Conservation (phyloP, 2,797 vertebrate genomes). For the Dromococcyx pavoninus region DNA sequence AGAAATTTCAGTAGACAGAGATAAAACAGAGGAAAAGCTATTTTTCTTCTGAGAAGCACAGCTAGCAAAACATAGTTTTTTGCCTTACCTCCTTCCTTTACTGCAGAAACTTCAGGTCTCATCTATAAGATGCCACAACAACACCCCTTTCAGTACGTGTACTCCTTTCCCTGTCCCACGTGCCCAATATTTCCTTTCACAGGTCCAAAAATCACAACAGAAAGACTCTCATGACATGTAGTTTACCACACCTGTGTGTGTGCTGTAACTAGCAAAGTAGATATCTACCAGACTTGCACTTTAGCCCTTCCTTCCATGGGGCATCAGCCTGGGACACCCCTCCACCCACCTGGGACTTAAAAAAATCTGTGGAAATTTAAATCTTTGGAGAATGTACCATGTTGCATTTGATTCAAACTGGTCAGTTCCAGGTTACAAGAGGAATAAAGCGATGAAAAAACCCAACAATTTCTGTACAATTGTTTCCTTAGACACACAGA, state of each 20-base stretch:
- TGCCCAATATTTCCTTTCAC: background rate
- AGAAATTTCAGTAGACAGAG: background rate
- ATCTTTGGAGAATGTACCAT: background rate
- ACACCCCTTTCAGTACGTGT: background rate
- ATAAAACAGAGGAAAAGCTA: background rate
- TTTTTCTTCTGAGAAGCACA: background rate
- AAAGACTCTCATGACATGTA: accelerated
- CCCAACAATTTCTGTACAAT: background rate
- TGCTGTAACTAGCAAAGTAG: background rate
- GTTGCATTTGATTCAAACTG: background rate
- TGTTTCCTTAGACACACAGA: background rate
- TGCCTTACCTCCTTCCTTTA: background rate
- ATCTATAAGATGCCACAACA: background rate
- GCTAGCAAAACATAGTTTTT: background rate
- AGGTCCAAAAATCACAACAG: background rate
- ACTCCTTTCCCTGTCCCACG: accelerated
- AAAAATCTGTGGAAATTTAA: background rate
- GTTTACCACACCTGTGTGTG: background rate
- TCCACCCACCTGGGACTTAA: background rate
- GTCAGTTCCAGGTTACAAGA: background rate
- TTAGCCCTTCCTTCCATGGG: background rate
- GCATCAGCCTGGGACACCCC: accelerated
- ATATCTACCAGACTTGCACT: too few species aligned
- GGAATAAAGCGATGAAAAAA: background rate
- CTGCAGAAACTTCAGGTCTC: background rate